A percentile compares a stretch with the other conserved stretches of the same genome.
Evolutionary conservation across 2,888 invertebrate genomes (phyloP).

Genomic region (Ypsolopha sequella): DNA sequence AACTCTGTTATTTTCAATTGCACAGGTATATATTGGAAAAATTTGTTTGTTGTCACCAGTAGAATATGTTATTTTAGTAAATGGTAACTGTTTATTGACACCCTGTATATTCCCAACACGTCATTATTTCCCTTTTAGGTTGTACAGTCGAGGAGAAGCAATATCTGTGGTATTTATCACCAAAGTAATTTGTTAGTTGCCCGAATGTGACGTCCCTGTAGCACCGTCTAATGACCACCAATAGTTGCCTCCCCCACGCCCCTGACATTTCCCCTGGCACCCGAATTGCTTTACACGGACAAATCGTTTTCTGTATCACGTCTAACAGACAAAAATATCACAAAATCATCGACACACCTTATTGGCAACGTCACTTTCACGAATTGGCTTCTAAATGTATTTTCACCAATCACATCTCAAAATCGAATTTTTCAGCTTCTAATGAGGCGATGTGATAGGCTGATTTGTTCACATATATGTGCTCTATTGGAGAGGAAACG

Average conservation of each 20-base stretch:
- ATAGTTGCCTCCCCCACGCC: constrained; percentile 34
- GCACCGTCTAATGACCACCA: constrained; percentile 55
- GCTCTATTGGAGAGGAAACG: constrained; percentile 24
- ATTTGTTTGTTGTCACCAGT: no score
- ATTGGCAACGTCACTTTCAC: constrained; percentile 19
- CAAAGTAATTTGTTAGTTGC: constrained; percentile 57
- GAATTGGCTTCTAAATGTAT: constrained; percentile 26
- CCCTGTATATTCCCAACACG: not conserved
- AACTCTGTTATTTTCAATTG: not conserved
- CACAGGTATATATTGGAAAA: no score
- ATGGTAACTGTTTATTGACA: no score
- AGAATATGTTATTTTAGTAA: no score
- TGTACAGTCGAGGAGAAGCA: constrained; percentile 53
- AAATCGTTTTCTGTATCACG: constrained; percentile 47
- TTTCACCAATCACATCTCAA: no score
- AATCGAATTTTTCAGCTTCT: not conserved
- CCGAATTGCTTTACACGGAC: constrained; percentile 50
- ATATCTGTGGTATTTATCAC: constrained; percentile 45
- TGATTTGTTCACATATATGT: not conserved
- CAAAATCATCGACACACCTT: constrained; percentile 31
- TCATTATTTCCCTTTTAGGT: constrained; percentile 21
- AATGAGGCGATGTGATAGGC: not conserved
- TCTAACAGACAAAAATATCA: constrained; percentile 26
- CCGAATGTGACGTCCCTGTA: constrained; percentile 61
- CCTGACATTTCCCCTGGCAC: constrained; percentile 41